Evolutionary conservation across 2,888 invertebrate species (phyloP).

Genomic region (Lycaena phlaeas): DNA sequence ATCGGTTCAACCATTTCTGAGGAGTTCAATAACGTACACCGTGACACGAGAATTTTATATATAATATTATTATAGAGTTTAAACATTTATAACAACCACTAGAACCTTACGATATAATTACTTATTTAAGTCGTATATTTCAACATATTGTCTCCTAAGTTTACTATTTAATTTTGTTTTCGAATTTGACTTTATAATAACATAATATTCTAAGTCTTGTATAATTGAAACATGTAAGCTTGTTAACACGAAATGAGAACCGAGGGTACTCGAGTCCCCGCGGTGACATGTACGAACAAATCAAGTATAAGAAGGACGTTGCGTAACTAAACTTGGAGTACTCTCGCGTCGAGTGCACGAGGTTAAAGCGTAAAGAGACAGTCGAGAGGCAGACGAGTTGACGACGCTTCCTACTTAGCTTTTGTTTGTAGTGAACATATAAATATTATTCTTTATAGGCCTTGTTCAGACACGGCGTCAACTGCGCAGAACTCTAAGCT

Average conservation of each 20-base stretch:
- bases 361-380: slow-evolving; percentile 34
- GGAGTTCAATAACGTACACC: too few species aligned
- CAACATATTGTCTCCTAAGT: too few species aligned
- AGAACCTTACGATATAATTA: too few species aligned
- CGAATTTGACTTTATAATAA: slow-evolving; percentile 8
- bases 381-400: slow-evolving; percentile 16
- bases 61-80: too few species aligned
- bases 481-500: too few species aligned
- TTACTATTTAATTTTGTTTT: too few species aligned
- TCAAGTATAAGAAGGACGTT: slow-evolving; percentile 16
- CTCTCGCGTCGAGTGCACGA: slow-evolving; percentile 42
- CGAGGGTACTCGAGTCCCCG: not conserved
- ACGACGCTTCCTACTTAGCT: slow-evolving; percentile 5
- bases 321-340: slow-evolving; percentile 47
- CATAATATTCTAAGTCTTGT: not conserved
- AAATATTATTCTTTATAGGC: not conserved
- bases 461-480: too few species aligned
- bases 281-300: slow-evolving; percentile 5
- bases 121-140: too few species aligned
- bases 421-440: slow-evolving; percentile 1
- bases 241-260: slow-evolving; percentile 5
- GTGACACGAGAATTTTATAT: too few species aligned
- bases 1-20: too few species aligned
- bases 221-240: not conserved
- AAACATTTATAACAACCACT: too few species aligned